These are phyloP conservation scores for Bellardia pandia DNA, from an alignment of 2,888 invertebrate genomes.

Conservation along the genomic window DNA sequence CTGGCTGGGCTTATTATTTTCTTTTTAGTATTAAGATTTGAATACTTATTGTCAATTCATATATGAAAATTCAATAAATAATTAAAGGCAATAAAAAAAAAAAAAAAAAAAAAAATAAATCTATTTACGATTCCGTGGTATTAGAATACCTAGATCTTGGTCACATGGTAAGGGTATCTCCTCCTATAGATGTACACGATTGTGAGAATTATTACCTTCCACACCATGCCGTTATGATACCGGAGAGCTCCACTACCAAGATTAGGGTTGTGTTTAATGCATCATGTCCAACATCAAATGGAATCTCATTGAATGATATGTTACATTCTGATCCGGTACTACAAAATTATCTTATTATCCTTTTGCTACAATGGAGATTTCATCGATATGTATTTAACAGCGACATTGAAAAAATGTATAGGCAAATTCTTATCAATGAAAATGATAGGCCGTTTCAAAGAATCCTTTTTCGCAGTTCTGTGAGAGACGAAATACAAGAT, in stretches of 20 bases:
- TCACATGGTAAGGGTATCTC: too few relatives aligned
- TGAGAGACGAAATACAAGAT: neutral
- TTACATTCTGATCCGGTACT: slow-evolving; percentile 18
- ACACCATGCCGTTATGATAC: slow-evolving; percentile 29
- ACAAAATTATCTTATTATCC: slow-evolving; percentile 17
- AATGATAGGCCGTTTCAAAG: slow-evolving; percentile 17
- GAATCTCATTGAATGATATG: slow-evolving; percentile 11
- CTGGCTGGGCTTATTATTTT: too few relatives aligned
- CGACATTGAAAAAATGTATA: slow-evolving; percentile 35
- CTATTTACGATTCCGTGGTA: slow-evolving; percentile 24
- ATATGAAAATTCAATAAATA: too few relatives aligned
- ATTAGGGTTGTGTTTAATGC: slow-evolving; percentile 38
- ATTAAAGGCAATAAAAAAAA: too few relatives aligned
- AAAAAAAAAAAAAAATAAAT: too few relatives aligned
- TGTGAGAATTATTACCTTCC: slow-evolving; percentile 22
- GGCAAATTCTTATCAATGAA: slow-evolving; percentile 11
- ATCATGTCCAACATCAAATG: slow-evolving; percentile 22
- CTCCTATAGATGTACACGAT: neutral
- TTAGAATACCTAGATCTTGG: slow-evolving; percentile 23
- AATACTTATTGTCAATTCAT: too few relatives aligned
- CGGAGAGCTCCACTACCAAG: slow-evolving; percentile 43
- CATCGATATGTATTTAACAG: slow-evolving; percentile 32
- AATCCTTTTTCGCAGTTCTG: slow-evolving; percentile 13
- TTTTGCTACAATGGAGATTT: slow-evolving; percentile 30
- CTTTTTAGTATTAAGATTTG: too few relatives aligned